phyloP scores from a whole-genome alignment of 2,888 invertebrate genomes.

The Branchellion lobata region DNA sequence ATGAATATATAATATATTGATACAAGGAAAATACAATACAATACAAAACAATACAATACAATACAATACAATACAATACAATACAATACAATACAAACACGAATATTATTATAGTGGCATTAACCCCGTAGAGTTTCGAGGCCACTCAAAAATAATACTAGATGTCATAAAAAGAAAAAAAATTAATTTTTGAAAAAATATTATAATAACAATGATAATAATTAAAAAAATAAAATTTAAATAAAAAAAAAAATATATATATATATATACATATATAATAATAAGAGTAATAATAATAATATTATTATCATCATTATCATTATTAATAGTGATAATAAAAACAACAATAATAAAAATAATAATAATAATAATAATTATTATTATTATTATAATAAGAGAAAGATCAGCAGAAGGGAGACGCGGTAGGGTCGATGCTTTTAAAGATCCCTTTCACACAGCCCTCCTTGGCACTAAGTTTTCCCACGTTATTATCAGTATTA shows the following conservation, averaged over 20 bases:
- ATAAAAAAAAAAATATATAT: conserved; percentile 13
- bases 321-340: too few relatives aligned
- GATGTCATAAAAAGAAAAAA: background rate
- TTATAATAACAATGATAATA: background rate
- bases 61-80: too few relatives aligned
- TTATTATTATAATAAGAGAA: too few relatives aligned
- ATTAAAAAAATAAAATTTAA: background rate
- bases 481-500: background rate
- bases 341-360: too few relatives aligned
- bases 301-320: too few relatives aligned
- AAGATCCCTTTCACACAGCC: conserved; percentile 59
- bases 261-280: too few relatives aligned
- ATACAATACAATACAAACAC: too few relatives aligned
- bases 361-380: too few relatives aligned
- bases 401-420: conserved; percentile 62
- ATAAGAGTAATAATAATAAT: too few relatives aligned
- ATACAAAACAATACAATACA: too few relatives aligned
- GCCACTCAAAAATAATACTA: background rate
- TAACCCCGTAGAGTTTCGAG: too few relatives aligned
- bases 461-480: background rate
- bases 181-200: background rate
- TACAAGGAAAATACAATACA: background rate
- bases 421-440: conserved; percentile 63
- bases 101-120: too few relatives aligned
- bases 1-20: background rate